Evolutionary conservation across 2,888 invertebrate species (phyloP), one percentile per base, ranked within the genome.

Genomic region (Ophion costatus): DNA sequence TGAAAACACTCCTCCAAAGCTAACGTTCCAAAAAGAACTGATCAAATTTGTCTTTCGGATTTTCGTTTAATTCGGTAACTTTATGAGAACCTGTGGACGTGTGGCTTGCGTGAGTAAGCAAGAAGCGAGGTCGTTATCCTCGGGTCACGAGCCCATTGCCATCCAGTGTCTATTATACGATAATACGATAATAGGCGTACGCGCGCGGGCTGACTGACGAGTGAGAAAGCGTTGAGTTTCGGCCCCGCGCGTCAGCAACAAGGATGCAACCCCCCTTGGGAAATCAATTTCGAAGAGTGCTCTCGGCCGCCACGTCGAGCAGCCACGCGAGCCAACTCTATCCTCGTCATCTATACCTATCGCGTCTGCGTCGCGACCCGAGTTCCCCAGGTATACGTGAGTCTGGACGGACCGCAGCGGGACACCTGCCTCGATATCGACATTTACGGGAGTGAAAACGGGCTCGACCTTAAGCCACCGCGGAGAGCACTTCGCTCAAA

Each of bases 271-370:
- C n/a, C 56, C 85, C 76, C 85, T 67, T 77, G 85, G 85, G 85
- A 85, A 85, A 85, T 85, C 80, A 85, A 85, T 85, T 84, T 85
- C 85, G 45, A 85, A 85, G 85, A 85, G 85, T 82, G 61, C 81
- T 66, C 61, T 64, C 51, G 51, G 29, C 63, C 29, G 42, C 45
- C 24, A 59, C 79, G 73, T 63, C 75, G 78, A 78, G 70, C 70
- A 63, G 51, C 57, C 56, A 24, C 74, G 45, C 69, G 78, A 67
- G 61, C 74, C n/a, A 70, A 57, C 79, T 64, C 69, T 57, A 75
- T 59, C 64, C 45, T 61, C 67, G 33, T 64, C 24, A 33, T 22
- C 56, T 24, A 45, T 64, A 59, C 70, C 67, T 71, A 70, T 73
- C 20, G 42, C 66, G 51, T 76, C 45, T 66, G 64, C 45, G 70